These are phyloP conservation scores for Alethe castanea DNA, from an alignment of 2,113 vertebrate species.

Conservation along the genomic window DNA sequence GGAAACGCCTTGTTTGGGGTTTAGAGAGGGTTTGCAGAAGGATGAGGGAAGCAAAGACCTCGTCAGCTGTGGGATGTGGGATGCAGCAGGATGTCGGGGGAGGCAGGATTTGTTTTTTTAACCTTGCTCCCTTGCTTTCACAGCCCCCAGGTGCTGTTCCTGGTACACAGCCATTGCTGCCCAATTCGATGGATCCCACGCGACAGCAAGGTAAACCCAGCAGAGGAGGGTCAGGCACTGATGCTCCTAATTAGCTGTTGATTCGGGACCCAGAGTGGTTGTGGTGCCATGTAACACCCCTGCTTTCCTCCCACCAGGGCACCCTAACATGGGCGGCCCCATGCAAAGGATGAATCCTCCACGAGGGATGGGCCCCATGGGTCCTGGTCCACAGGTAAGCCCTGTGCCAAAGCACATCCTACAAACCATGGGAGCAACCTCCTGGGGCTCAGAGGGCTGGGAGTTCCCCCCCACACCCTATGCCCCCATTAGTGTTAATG, in stretches of 20 bases:
- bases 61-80: neutral
- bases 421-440: neutral
- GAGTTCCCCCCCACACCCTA: neutral
- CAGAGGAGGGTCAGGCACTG: accelerated
- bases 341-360: constrained; percentile 99
- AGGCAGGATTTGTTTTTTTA: neutral
- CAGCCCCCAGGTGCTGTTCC: constrained; percentile 96
- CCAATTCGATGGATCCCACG: constrained; percentile 95
- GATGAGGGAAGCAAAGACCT: neutral
- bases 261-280: neutral
- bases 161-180: constrained; percentile 94
- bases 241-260: neutral
- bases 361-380: constrained; percentile 98
- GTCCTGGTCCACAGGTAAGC: constrained; percentile 93
- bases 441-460: neutral
- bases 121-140: neutral
- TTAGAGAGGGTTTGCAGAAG: neutral
- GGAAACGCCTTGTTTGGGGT: neutral
- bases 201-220: constrained; percentile 89
- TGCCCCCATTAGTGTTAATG: constrained; percentile 68
- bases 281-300: neutral
- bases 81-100: neutral
- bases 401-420: neutral
- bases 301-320: constrained; percentile 71
- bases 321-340: constrained; percentile 92